Percentiles rank a stretch among this genome's conserved stretches.
Evolutionary conservation across 1,140 invertebrate genomes (phyloP).

Genomic region (Macrobrachium nipponense): DNA sequence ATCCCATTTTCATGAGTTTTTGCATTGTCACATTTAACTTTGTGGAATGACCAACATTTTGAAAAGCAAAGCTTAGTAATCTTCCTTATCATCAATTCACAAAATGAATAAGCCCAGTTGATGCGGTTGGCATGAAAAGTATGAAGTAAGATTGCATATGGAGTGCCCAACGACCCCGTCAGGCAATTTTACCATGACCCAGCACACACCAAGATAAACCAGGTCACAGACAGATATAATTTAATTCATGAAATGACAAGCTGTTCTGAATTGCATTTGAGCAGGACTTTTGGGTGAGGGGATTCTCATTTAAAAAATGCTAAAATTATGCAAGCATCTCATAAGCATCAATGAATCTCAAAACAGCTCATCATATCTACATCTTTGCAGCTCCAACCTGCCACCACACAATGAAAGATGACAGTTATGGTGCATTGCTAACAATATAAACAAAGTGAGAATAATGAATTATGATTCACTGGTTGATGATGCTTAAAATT

Average conservation of each 20-base stretch:
- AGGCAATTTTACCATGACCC: constrained; percentile 57
- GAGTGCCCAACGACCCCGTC: constrained; percentile 41
- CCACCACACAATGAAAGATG: constrained; percentile 59
- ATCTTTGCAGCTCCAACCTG: constrained; percentile 59
- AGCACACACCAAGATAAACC: constrained; percentile 58
- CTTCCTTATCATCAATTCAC: too few relatives aligned
- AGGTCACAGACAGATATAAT: constrained; percentile 52
- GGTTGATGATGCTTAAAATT: background rate
- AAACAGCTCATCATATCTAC: constrained; percentile 46
- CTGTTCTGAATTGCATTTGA: constrained; percentile 33
- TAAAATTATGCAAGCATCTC: constrained; percentile 13
- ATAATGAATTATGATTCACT: background rate
- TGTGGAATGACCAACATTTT: too few relatives aligned
- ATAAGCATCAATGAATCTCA: constrained; percentile 20
- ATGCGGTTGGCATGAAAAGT: constrained; percentile 52
- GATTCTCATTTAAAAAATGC: background rate
- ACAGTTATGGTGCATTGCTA: constrained; percentile 48
- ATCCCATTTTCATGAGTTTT: too few relatives aligned
- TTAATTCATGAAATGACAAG: constrained; percentile 39
- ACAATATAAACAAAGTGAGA: constrained; percentile 31
- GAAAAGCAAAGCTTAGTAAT: too few relatives aligned
- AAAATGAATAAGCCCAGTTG: constrained; percentile 41
- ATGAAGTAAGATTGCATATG: constrained; percentile 54
- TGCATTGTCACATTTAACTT: too few relatives aligned
- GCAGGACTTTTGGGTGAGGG: constrained; percentile 13